Percentiles rank a stretch among this genome's conserved stretches.
phyloP scores from a whole-genome alignment of 2,113 vertebrate species.

The Lophochroa leadbeateri region DNA sequence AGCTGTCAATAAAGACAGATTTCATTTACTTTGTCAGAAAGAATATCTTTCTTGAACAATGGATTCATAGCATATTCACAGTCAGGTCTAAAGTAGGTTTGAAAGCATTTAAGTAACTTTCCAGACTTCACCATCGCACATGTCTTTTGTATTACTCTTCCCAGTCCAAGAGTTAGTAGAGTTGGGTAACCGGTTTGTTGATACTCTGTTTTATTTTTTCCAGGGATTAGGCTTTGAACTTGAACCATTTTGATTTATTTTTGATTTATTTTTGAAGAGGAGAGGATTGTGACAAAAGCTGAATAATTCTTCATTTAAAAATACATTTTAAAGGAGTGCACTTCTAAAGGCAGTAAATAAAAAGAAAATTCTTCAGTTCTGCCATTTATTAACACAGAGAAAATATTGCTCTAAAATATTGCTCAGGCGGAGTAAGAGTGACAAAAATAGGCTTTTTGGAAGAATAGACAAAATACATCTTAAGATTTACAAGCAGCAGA shows the following conservation, averaged over 20 bases:
- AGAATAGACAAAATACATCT: neutral
- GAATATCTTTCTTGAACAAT: slow-evolving; percentile 35
- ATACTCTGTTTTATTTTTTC: neutral
- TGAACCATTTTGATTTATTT: neutral
- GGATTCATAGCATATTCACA: slow-evolving; percentile 41
- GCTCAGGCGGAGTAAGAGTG: neutral
- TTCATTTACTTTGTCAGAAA: slow-evolving; percentile 42
- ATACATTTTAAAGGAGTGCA: neutral
- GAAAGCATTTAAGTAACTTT: slow-evolving; percentile 43
- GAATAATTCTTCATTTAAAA: slow-evolving; percentile 3
- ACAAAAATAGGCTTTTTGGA: neutral
- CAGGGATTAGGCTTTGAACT: neutral
- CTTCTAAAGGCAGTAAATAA: neutral
- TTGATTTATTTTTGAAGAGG: slow-evolving; percentile 10
- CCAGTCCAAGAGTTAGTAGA: neutral
- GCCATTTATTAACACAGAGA: neutral
- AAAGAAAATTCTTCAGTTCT: neutral
- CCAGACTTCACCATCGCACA: neutral
- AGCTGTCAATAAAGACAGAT: slow-evolving; percentile 8
- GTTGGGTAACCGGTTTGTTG: neutral
- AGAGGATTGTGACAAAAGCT: neutral
- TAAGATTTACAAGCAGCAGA: neutral
- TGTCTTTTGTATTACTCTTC: neutral
- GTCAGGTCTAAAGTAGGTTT: slow-evolving; percentile 21
- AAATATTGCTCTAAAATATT: slow-evolving; percentile 14